Conservation (phyloP, 2,113 vertebrate species). For the Ophthalmotilapia sp. region DNA sequence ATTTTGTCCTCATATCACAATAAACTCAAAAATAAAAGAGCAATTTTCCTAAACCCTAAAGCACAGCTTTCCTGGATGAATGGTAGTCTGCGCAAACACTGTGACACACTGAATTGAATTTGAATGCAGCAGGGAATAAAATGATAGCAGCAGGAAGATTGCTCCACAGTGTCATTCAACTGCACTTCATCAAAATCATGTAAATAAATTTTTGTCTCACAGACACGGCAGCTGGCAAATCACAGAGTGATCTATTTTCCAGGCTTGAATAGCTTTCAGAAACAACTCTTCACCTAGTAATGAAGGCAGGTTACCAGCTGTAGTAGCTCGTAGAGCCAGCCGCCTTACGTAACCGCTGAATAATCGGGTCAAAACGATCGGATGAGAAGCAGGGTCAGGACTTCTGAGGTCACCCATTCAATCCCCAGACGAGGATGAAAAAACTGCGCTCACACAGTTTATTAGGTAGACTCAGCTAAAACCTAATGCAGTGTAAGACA, state of each 20-base stretch:
- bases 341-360: background rate
- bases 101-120: background rate
- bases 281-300: background rate
- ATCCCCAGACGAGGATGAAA: background rate
- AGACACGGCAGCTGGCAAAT: background rate
- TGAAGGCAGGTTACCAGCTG: background rate
- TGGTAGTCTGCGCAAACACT: background rate
- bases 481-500: background rate
- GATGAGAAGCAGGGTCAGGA: background rate
- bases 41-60: background rate
- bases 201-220: background rate
- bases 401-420: background rate
- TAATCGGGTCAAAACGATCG: background rate
- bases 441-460: background rate
- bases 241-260: background rate
- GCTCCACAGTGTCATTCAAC: background rate
- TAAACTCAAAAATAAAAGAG: background rate
- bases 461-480: background rate
- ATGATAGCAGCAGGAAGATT: conserved; percentile 2
- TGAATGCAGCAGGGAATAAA: conserved; percentile 12
- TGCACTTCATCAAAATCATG: background rate
- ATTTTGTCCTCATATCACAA: background rate
- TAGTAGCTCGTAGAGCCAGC: background rate
- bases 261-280: background rate
- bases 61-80: background rate